Evolutionary conservation across 2,888 invertebrate species (phyloP), one percentile per base, ranked within the genome.

Genomic region (Caenorhabditis japonica): DNA sequence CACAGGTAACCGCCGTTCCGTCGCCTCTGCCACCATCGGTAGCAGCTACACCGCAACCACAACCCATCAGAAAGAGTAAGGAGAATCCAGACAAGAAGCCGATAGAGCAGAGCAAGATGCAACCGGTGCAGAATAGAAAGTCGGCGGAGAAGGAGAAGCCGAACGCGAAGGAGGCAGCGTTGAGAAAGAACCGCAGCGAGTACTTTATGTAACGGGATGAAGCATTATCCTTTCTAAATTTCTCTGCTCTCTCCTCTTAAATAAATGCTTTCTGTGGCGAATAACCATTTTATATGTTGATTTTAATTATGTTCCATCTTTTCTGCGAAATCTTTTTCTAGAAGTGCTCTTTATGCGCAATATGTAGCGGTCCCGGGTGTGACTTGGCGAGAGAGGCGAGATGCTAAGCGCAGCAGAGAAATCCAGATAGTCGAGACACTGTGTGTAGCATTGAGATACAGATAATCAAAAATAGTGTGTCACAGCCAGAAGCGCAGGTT

Each of bases 181-280:
- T 43, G 43, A 21, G 43, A 23, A 43, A 49, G 34, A 34, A 49
- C 15, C 34, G 49, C 10, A 49, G 49, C 10, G 33, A 49, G 21
- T 49, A 49, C 34, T 49, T 49, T 30, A 49, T 49, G 49, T 49
- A 34, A 49, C 17, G 8, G 4, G 41, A 4, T 36, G 36, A 36
- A 8, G 36, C 12, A 36, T 7, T 36, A 36, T 36, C 4, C 36
- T 12, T 36, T 36, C 36, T n/a, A 15, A 15, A 36, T 36, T 4
- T 3, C 4, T 36, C 5, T 36, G 3, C 36, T n/a, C 12, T 12
- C 12, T 36, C 36, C 4, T 36, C 5, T n/a, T n/a, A 12, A n/a
- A 12, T 15, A 36, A 36, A 4, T 36, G n/a, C n/a, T 1, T 43
- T 2, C 2, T 43, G n/a, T 46, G 19, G 27, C n/a, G 4, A 7